Base-by-base conservation (phyloP, 2,113 vertebrate species). In the Craseonycteris thonglongyai region DNA sequence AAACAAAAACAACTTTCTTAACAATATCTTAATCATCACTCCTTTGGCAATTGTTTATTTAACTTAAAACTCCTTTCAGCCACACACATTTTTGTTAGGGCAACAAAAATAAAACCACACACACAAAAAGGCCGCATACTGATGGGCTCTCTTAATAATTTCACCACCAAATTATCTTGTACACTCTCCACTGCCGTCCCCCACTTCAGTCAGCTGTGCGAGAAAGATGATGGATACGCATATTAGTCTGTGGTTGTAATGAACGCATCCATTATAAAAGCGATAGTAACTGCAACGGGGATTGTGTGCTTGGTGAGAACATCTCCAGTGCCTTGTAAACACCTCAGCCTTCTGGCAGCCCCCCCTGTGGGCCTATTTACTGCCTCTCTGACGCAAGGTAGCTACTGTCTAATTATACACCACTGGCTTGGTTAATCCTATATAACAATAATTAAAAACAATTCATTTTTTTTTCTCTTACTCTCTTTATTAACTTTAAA, bases 241-340 rank as follows among this genome's bases (percentile, higher is more conserved):
- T 96, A 98, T 98, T 98, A 97, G 97, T 82, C 93, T 97, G 97
- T 88, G 93, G 88, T 83, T 97, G 97, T 98, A 98, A 98, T 98
- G 98, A 98, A 98, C 96, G 96, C 97, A 98, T 98, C 97, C 92
- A 97, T 98, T 98, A 98, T 96, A 97, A 96, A 97, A 96, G 98
- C 97, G 95, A 97, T 96, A 98, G 98, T 97, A 96, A 88, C 93
- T 90, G 97, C 97, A 97, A 89, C 21, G 56, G 95, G 96, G 98
- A 98, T 98, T 97, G 95, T 86, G 93, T 93, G 96, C 96, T 96
- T 97, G 59, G 95, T 96, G 96, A 95, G 96, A 97, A 97, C 95
- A 97, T 98, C 98, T 98, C 98, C 96, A 80, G 97, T 93, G 97
- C 93, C 98, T 98, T 98, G 98, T 98, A 98, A 98, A 98, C 97